phyloP scores from a whole-genome alignment of 2,113 vertebrate species.

The Empidonax traillii region DNA sequence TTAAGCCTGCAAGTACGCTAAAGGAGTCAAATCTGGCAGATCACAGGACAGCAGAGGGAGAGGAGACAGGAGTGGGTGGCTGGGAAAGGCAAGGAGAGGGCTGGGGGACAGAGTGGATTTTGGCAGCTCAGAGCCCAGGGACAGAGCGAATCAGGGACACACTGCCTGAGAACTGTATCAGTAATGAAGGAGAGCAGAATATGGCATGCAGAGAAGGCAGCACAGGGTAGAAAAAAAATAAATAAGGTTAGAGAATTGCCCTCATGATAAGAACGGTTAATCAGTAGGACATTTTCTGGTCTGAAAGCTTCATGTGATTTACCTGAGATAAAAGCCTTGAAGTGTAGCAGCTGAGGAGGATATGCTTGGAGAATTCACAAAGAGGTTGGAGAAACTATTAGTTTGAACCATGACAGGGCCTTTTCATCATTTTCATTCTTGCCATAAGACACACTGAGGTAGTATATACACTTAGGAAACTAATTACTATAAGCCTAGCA shows the following conservation, averaged over 20 bases:
- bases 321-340: constrained; percentile 41
- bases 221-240: background rate
- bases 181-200: background rate
- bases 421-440: constrained; percentile 36
- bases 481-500: background rate
- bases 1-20: background rate
- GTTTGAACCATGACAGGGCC: background rate
- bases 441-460: background rate
- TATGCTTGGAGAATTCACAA: constrained; percentile 40
- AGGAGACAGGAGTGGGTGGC: background rate
- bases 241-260: constrained; percentile 1
- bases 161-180: background rate
- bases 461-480: background rate
- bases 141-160: background rate
- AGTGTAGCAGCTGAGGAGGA: constrained; percentile 34
- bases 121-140: background rate
- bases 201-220: background rate
- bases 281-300: constrained; percentile 36
- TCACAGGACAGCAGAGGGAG: background rate
- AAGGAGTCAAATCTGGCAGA: accelerated
- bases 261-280: constrained; percentile 40
- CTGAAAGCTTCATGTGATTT: constrained; percentile 46
- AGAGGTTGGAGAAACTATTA: constrained; percentile 18
- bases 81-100: too few species aligned
- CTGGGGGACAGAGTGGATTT: background rate